Percentiles rank a stretch among this genome's conserved stretches.
phyloP scores from a whole-genome alignment of 2,797 vertebrate genomes.

The Squalus acanthias region DNA sequence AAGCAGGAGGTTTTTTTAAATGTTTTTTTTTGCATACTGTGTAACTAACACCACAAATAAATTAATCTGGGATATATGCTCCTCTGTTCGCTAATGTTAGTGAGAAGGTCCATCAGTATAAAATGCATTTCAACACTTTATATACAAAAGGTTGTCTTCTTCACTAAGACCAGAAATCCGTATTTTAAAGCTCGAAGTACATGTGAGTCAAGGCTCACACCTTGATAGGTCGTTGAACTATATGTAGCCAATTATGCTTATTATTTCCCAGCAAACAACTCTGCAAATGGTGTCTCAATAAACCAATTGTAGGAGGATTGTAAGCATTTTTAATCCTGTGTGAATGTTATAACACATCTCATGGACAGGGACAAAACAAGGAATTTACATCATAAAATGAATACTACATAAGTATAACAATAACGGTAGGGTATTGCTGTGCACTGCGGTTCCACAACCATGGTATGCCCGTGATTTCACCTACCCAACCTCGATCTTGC shows the following conservation, averaged over 20 bases:
- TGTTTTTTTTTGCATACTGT: too few species aligned
- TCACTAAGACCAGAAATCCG: too few species aligned
- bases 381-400: background rate
- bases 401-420: background rate
- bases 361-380: background rate
- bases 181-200: too few species aligned
- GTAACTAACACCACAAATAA: background rate
- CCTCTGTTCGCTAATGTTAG: background rate
- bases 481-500: background rate
- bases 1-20: too few species aligned
- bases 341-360: background rate
- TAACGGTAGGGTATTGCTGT: background rate
- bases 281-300: background rate
- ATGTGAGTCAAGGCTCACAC: background rate
- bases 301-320: background rate
- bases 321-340: background rate
- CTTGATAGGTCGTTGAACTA: background rate
- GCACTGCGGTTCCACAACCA: background rate
- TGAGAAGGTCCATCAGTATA: background rate
- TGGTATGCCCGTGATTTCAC: background rate
- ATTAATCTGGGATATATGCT: background rate
- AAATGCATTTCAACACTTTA: background rate
- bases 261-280: background rate
- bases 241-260: background rate
- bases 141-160: too few species aligned